Base-by-base conservation (phyloP, 2,797 vertebrate species). In the Sebastes hubbsi region DNA sequence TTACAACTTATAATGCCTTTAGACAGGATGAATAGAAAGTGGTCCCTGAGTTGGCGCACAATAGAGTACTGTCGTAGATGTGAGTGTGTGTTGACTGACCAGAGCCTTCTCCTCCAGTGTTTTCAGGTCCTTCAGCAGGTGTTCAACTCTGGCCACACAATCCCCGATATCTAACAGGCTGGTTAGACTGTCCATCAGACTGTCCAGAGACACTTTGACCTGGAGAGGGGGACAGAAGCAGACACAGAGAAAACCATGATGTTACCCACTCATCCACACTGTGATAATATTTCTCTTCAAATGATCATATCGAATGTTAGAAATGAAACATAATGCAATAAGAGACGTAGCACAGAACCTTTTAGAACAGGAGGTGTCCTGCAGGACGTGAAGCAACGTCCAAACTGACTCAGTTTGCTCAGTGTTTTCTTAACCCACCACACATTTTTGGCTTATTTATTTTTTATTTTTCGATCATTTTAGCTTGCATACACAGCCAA, bases 121-220 rank as follows among this genome's bases (percentile, higher is more conserved):
- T 89, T 95, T 96, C 83, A 97, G 95, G n/a, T 98, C 97, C 78
- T 91, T 96, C 7, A 99, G 91, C 81, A 99, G 94, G 22, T 96
- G 92, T 62, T 98, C 96, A 73, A 98, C 96, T 66, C 93, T 95
- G 34, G 92, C 82, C 58, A 97, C 93, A 46, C 96, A 97, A 81
- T 98, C 97, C 46, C 96, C 97, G 2, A 93, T 89, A 59, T 97
- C 95, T n/a, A 95, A 93, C 65, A 97, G 94, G 49, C 89, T 85
- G 54, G 93, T 94, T 64, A 98, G 95, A 42, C 85, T 90, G 79
- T 96, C 96, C 92, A 96, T 93, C 78, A 97, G 86, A 75, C 87
- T 89, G 85, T 98, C 97, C 73, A 99, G 86, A 36, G 90, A 92
- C 55, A 97, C 91, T 94, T 98, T 99, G 42, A 98, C 96, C 98